A percentile compares a stretch with the other conserved stretches of the same genome.
These are phyloP conservation scores for Drosophila bocki DNA, from an alignment of 1,140 invertebrate genomes.

Conservation along the genomic window DNA sequence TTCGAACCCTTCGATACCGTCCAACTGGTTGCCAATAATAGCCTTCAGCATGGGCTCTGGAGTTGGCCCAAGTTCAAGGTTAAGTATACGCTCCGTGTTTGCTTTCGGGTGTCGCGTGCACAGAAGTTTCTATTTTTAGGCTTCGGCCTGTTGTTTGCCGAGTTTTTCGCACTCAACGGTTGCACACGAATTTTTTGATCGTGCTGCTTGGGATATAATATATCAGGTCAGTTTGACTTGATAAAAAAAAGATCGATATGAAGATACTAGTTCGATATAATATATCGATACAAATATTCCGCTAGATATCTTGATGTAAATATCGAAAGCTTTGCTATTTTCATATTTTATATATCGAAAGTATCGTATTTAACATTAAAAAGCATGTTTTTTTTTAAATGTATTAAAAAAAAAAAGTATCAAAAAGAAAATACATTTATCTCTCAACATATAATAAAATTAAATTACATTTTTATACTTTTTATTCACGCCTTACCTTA, in stretches of 20 bases:
- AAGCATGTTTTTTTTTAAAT: too few species aligned
- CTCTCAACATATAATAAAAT: too few species aligned
- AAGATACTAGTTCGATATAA: not conserved
- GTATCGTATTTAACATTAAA: too few species aligned
- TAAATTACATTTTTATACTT: too few species aligned
- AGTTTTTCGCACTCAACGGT: not conserved
- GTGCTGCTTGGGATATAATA: not conserved
- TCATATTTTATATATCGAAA: not conserved
- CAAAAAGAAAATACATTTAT: too few species aligned
- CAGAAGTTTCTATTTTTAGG: not conserved
- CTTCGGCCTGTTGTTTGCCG: not conserved
- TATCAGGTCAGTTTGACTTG: not conserved
- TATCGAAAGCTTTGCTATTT: not conserved
- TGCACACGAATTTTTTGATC: not conserved
- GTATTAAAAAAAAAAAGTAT: too few species aligned
- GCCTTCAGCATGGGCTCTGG: not conserved
- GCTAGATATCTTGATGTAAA: not conserved
- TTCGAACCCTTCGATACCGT: not conserved
- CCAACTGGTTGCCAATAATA: conserved; percentile 6
- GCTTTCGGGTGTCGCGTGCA: conserved; percentile 6
- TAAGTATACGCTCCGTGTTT: conserved; percentile 19
- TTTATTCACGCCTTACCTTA: too few species aligned
- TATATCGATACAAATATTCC: not conserved
- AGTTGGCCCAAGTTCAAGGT: conserved; percentile 23
- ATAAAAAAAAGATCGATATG: not conserved